Percentiles rank a stretch among this genome's conserved stretches.
Conservation (phyloP, 2,888 invertebrate genomes). For the Stomorhina lunata region DNA sequence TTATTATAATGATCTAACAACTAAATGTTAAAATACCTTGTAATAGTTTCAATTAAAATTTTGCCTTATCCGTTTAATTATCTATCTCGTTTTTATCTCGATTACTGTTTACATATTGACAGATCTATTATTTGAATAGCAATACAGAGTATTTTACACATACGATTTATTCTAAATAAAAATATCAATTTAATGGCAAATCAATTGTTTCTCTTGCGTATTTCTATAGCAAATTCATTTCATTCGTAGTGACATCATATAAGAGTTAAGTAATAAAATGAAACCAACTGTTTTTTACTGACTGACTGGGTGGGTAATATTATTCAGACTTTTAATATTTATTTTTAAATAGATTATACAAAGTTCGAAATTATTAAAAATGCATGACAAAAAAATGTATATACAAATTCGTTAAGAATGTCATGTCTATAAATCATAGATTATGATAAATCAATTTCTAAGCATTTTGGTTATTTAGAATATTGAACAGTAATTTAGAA, state of each 20-base stretch:
- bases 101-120: background rate
- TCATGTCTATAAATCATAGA: too few species aligned
- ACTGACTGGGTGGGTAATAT: background rate
- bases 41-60: too few species aligned
- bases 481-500: too few species aligned
- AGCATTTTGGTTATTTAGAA: too few species aligned
- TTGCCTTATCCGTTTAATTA: background rate
- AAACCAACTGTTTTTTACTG: slow-evolving; percentile 1
- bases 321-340: background rate
- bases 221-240: slow-evolving; percentile 20
- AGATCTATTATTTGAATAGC: background rate
- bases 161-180: slow-evolving; percentile 15
- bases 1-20: too few species aligned
- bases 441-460: too few species aligned
- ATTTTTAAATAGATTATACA: background rate
- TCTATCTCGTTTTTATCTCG: background rate
- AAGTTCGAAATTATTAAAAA: background rate
- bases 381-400: too few species aligned
- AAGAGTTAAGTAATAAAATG: background rate
- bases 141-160: slow-evolving; percentile 1
- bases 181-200: slow-evolving; percentile 18
- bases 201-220: slow-evolving; percentile 40
- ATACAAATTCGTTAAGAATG: background rate
- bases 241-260: slow-evolving; percentile 41
- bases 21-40: background rate